Conservation (phyloP, 2,797 vertebrate genomes). For the Sternarchorhynchus goeldii region DNA sequence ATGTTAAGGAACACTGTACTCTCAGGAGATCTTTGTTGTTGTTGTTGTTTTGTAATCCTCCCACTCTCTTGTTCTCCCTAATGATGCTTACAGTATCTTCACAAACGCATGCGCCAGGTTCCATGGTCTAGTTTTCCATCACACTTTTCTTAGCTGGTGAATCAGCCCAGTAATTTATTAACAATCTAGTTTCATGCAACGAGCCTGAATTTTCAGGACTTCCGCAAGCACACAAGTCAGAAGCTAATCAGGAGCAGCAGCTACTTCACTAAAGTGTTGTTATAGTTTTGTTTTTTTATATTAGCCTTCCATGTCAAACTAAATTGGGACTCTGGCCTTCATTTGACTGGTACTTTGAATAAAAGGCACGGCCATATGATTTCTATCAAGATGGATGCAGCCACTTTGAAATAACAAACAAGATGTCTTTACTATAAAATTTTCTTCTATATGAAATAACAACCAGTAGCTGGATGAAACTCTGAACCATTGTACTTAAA, state of each 20-base stretch:
- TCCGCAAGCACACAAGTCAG: background rate
- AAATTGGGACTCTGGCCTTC: background rate
- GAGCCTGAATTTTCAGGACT: background rate
- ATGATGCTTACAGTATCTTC: background rate
- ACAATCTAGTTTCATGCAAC: background rate
- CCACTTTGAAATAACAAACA: constrained; percentile 6
- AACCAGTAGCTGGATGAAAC: background rate
- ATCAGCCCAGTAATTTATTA: constrained; percentile 25
- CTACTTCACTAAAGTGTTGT: background rate
- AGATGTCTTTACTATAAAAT: too few species aligned
- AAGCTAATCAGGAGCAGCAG: background rate
- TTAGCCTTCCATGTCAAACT: background rate
- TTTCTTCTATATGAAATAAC: background rate
- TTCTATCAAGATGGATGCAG: too few species aligned
- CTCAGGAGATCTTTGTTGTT: constrained; percentile 16
- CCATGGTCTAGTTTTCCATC: background rate
- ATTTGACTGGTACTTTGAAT: background rate
- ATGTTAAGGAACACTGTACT: constrained; percentile 10
- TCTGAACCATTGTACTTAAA: background rate
- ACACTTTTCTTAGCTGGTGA: constrained; percentile 10
- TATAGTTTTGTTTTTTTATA: too few species aligned
- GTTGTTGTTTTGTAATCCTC: too few species aligned
- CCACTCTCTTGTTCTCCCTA: too few species aligned
- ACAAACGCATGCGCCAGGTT: background rate
- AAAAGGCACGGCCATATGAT: background rate